Percentiles rank a stretch among this genome's conserved stretches.
Evolutionary conservation across 2,888 invertebrate species (phyloP).

Genomic region (Drosophila diplacantha): DNA sequence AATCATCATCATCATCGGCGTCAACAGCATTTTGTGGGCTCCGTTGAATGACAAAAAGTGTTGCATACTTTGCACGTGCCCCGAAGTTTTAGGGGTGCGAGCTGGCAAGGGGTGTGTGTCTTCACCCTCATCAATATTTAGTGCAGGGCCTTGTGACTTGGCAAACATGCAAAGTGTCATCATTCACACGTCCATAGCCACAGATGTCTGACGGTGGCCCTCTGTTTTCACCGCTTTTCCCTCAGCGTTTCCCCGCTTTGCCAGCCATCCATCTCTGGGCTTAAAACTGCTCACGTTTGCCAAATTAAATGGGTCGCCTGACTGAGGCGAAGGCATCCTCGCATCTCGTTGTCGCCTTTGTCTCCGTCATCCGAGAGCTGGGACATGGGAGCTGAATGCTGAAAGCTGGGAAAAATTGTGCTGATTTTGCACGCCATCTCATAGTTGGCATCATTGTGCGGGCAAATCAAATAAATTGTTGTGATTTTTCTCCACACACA

Average conservation of each 20-base stretch:
- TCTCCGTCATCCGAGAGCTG: constrained; percentile 49
- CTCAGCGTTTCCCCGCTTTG: constrained; percentile 13
- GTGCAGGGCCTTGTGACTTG: constrained; percentile 65
- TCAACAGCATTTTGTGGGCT: constrained; percentile 48
- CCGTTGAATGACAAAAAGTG: constrained; percentile 63
- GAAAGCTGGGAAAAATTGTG: constrained; percentile 57
- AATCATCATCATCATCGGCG: constrained; percentile 5
- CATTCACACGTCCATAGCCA: constrained; percentile 67
- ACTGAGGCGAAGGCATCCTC: constrained; percentile 13
- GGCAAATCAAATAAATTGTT: constrained; percentile 70
- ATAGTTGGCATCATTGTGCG: constrained; percentile 67
- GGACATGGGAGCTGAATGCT: constrained; percentile 10
- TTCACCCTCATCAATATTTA: constrained; percentile 69
- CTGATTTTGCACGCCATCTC: constrained; percentile 65
- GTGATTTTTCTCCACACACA: constrained; percentile 51
- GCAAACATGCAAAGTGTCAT: constrained; percentile 74
- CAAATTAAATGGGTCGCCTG: constrained; percentile 72
- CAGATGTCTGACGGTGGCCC: constrained; percentile 23
- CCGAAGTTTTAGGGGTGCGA: constrained; percentile 22
- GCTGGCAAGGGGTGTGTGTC: constrained; percentile 24
- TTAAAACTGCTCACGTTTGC: constrained; percentile 72
- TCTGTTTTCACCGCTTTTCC: constrained; percentile 26
- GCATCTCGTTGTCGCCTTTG: constrained; percentile 38
- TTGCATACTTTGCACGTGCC: constrained; percentile 69
- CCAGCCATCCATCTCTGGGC: constrained; percentile 36